Conservation (phyloP, 2,888 invertebrate genomes). For the Sarcophaga caerulescens region DNA sequence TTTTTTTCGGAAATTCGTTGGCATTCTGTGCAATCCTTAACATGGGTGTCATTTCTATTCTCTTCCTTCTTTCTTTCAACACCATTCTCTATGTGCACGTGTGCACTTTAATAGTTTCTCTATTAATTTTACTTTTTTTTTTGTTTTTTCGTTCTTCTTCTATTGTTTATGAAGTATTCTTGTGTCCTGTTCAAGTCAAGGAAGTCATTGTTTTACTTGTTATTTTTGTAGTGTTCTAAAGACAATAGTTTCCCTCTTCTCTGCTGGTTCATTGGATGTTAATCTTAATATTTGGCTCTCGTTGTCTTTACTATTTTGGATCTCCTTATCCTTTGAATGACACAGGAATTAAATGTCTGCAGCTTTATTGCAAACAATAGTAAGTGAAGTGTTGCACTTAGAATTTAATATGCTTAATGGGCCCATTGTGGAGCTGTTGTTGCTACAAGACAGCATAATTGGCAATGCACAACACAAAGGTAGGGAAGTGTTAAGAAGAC, state of each 20-base stretch:
- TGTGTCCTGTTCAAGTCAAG: slow-evolving; percentile 16
- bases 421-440: not conserved
- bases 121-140: not conserved
- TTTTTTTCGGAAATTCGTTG: not conserved
- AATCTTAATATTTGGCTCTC: slow-evolving; percentile 47
- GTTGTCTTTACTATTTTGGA: slow-evolving; percentile 17
- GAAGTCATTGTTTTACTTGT: slow-evolving; percentile 43
- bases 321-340: not conserved
- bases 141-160: slow-evolving; percentile 16
- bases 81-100: not conserved
- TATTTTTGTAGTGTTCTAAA: not conserved
- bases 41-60: not conserved
- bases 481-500: too few relatives aligned
- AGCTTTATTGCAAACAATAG: not conserved
- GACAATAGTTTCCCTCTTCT: slow-evolving; percentile 7
- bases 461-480: too few relatives aligned
- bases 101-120: not conserved
- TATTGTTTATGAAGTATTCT: slow-evolving; percentile 38
- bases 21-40: not conserved
- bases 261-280: slow-evolving; percentile 32
- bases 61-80: not conserved
- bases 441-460: too few relatives aligned
- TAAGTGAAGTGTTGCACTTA: not conserved
- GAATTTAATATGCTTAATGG: slow-evolving; percentile 29
- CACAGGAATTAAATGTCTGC: slow-evolving; percentile 13